Evolutionary conservation across 2,888 invertebrate species (phyloP).

Genomic region (Heliconius cydno): DNA sequence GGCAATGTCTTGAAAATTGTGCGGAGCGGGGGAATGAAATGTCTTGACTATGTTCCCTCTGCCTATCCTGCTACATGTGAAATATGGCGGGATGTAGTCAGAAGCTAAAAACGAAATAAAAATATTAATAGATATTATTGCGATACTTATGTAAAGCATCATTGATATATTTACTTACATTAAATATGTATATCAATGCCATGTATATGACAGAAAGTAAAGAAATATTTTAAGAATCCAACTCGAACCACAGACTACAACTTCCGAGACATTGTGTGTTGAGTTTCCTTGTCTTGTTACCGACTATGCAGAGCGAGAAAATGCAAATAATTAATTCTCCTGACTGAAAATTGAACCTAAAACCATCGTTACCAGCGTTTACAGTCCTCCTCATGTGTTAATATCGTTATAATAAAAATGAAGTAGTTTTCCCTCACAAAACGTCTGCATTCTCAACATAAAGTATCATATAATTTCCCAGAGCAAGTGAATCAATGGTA

Average conservation of each 20-base stretch:
- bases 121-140: too few relatives aligned
- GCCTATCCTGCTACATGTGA: background rate
- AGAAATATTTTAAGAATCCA: too few relatives aligned
- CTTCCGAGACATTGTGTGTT: background rate
- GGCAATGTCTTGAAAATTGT: background rate
- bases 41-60: background rate
- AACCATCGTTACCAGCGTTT: background rate
- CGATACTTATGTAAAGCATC: too few relatives aligned
- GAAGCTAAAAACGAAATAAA: too few relatives aligned
- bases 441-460: background rate
- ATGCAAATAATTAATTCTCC: background rate
- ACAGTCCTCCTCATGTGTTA: too few relatives aligned
- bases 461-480: conserved; percentile 26
- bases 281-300: background rate
- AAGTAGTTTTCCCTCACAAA: background rate
- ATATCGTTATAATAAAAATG: background rate
- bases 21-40: background rate
- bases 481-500: conserved; percentile 37
- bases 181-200: too few relatives aligned
- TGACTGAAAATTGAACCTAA: background rate
- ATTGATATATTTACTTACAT: too few relatives aligned
- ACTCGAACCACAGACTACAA: background rate
- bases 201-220: too few relatives aligned
- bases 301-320: background rate
- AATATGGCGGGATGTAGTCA: background rate